Percentiles rank a stretch among this genome's conserved stretches.
Conservation (phyloP, 2,797 vertebrate genomes). For the Poecile montanus region DNA sequence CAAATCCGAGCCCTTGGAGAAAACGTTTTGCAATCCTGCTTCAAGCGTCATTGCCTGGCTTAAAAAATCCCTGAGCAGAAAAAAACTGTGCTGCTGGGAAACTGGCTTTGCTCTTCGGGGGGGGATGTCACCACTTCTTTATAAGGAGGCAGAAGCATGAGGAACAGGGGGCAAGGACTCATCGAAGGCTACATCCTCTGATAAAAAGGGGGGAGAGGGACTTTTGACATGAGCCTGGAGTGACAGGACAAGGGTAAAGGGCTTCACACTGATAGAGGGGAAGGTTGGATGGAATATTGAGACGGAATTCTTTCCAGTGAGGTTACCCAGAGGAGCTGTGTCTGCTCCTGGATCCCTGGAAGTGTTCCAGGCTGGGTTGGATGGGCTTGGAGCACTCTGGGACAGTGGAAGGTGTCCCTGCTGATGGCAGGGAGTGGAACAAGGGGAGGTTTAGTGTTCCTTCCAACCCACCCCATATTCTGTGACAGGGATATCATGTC, state of each 20-base stretch:
- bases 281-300: background rate
- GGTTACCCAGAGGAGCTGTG: background rate
- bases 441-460: background rate
- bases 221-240: background rate
- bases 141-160: background rate
- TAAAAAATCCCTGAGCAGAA: background rate
- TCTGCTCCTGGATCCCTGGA: background rate
- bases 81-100: background rate
- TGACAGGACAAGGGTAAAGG: background rate
- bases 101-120: background rate
- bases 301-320: background rate
- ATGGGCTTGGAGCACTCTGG: background rate
- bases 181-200: background rate
- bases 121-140: background rate
- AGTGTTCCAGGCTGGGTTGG: background rate
- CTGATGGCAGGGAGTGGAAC: background rate
- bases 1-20: background rate
- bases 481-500: background rate
- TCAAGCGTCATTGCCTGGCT: background rate
- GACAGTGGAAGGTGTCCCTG: background rate
- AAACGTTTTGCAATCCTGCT: background rate
- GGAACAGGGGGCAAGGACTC: fast-evolving
- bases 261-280: background rate
- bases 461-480: background rate
- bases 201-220: background rate